Evolutionary conservation across 2,888 invertebrate genomes (phyloP).

Genomic region (Panorpa germanica): DNA sequence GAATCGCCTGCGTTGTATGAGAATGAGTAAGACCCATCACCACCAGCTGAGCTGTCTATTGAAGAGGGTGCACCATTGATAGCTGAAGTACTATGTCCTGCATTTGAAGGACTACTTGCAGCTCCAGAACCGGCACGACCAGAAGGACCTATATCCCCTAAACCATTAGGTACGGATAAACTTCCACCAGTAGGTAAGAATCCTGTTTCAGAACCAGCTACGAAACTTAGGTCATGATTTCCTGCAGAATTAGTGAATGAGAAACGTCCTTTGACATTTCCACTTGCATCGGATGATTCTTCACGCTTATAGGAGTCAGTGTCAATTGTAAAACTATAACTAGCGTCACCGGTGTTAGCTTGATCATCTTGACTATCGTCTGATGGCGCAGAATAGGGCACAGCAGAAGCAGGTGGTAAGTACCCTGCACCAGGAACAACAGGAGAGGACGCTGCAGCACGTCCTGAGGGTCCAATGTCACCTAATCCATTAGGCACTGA

Average conservation of each 20-base stretch:
- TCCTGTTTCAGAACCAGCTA: constrained; percentile 52
- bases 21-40: constrained; percentile 18
- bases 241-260: constrained; percentile 52
- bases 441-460: too few relatives aligned
- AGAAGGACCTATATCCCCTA: too few relatives aligned
- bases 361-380: too few relatives aligned
- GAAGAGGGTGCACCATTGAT: too few relatives aligned
- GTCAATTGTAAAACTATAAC: constrained; percentile 13
- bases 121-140: too few relatives aligned
- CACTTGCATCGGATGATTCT: constrained; percentile 19
- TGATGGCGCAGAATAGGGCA: too few relatives aligned
- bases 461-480: too few relatives aligned
- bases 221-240: constrained; percentile 49
- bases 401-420: too few relatives aligned
- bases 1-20: constrained; percentile 18
- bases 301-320: constrained; percentile 12
- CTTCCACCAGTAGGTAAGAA: constrained; percentile 27
- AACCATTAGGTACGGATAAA: constrained; percentile 16
- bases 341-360: too few relatives aligned
- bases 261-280: constrained; percentile 33
- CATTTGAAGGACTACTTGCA: too few relatives aligned
- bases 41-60: constrained; percentile 7
- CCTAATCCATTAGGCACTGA: constrained; percentile 14
- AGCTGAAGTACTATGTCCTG: too few relatives aligned
- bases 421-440: too few relatives aligned